Base-by-base conservation (phyloP, 2,113 vertebrate species). In the Chelonoidis abingdonii region DNA sequence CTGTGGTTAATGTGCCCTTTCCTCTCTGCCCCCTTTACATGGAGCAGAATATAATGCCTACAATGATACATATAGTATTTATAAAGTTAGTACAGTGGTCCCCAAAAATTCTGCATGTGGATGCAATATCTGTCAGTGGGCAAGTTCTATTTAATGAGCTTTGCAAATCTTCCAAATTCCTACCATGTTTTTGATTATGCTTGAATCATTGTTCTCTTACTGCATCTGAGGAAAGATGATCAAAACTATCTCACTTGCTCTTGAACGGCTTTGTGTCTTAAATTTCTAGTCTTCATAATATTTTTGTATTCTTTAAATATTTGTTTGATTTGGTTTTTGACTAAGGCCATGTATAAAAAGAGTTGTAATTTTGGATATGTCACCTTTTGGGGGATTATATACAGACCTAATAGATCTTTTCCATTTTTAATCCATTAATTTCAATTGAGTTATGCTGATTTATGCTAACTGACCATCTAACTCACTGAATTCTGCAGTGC, bases 371-470 rank as follows among this genome's bases (percentile, higher is more conserved):
- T 41, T 49, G 35, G 72, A 11, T 24, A 4, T 1, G 1, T 3
- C 59, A 78, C 25, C 56, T 57, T 29, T 87, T 80, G 41, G 57
- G 6, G 88, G 79, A 5, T 3, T 49, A 80, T 50, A 38, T 92
- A 76, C 76, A 50, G 25, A n/a, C 35, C 62, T 69, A n/a, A 69
- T n/a, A 75, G 13, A 13, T 47, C 79, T 87, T 72, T 44, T 90
- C 92, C 96, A n/a, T 91, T 96, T 97, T 85, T 91, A 65, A 62
- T 41, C 84, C 85, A n/a, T 24, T 83, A 11, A 86, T 92, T 80
- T 81, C 75, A 52, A 24, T n/a, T 81, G 80, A 7, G 19, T 31
- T 10, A 50, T 49, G 79, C 19, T n/a, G 0, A 4, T n/a, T 81
- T 90, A 94, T 84, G 38, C 80, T 91, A 86, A 53, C 2, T 59